Evolutionary conservation across 1,140 invertebrate genomes (phyloP), one percentile per base, ranked within the genome.

Genomic region (Dysdera silvatica): DNA sequence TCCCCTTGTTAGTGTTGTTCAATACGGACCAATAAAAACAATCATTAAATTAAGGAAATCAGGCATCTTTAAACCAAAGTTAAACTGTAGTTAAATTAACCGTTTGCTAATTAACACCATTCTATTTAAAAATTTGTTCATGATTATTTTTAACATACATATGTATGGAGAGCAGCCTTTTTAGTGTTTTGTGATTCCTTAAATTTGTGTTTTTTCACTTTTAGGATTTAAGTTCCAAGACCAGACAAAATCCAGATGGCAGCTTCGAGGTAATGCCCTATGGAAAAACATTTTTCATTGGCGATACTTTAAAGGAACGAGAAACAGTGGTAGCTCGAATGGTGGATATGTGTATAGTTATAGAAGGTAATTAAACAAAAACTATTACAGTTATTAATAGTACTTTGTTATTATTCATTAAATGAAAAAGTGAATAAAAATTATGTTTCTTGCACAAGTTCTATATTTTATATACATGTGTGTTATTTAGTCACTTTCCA

Each of bases 301-400:
- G 75, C 0, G 67, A 75, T 31, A 70, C 69, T 62, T 63, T 75
- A 16, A 63, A 71, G 40, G 72, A 76, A 47, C 58, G 73, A 23
- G 75, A 76, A 49, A 67, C 64, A 14, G 70, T 74, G n/a, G 71
- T 74, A 6, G 70, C 72, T 0, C 62, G 73, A 26, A 65, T 69
- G 24, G 68, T 76, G 51, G 70, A 74, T 48, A 70, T 74, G 14
- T 76, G 74, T 67, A 68, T 76, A n/a, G 62, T 76, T 7, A 69
- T 76, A 33, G 73, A 74, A 66, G 75, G 75, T 72, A 41, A 18
- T 8, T 4, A 41, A n/a, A n/a, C n/a, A n/a, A n/a, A n/a, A n/a
- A n/a, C n/a, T n/a, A n/a, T n/a, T n/a, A n/a, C n/a, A n/a, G n/a
- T n/a, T n/a, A n/a, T n/a, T n/a, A n/a, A n/a, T n/a, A n/a, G n/a